Conservation (phyloP, 2,113 vertebrate genomes). For the Todiramphus chloris region DNA sequence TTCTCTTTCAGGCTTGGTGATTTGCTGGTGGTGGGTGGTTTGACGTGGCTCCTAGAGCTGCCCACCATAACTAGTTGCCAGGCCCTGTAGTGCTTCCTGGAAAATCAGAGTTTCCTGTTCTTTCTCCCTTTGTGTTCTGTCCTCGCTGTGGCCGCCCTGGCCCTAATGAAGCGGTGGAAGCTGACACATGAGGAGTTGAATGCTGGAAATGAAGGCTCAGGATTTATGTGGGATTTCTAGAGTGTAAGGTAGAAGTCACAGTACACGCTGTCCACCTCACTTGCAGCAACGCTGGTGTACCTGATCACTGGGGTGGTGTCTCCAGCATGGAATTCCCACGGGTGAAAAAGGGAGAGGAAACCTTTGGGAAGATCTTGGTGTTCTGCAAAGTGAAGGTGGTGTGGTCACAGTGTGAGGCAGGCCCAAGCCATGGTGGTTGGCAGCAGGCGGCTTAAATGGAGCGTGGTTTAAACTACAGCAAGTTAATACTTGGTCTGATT, state of each 20-base stretch:
- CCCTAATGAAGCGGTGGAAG: not conserved
- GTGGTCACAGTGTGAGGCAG: not conserved
- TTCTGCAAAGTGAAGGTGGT: not conserved
- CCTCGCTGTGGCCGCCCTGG: not conserved
- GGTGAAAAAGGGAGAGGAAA: not conserved
- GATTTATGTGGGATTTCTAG: not conserved
- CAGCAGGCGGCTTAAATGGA: not conserved
- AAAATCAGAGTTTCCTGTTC: not conserved
- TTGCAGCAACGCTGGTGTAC: accelerated
- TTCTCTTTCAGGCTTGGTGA: not conserved
- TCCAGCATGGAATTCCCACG: accelerated
- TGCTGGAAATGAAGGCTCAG: not conserved
- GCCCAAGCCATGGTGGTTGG: not conserved
- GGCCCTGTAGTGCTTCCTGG: not conserved
- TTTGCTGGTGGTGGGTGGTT: not conserved
- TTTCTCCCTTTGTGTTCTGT: not conserved
- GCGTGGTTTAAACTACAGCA: accelerated
- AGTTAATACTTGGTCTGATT: too few species aligned
- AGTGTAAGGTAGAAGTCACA: accelerated
- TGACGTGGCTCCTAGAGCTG: not conserved
- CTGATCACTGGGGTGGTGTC: not conserved
- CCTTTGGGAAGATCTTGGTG: too few species aligned
- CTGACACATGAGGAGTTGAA: not conserved
- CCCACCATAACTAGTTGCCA: not conserved
- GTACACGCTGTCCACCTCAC: not conserved